Conservation (phyloP, 2,113 vertebrate genomes). For the Tonatia bakeri region DNA sequence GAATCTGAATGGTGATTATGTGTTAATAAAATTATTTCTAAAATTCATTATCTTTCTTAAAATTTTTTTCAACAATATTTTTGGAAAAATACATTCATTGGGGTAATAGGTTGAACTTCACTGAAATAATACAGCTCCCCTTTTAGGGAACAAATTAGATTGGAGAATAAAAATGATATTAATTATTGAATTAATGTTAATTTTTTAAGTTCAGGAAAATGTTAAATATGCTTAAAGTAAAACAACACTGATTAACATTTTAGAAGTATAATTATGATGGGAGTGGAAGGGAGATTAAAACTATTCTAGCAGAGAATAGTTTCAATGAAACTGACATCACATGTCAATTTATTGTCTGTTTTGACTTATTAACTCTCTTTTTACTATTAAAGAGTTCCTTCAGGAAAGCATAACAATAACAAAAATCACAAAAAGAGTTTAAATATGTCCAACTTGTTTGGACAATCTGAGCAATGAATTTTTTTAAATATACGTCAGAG, state of each 20-base stretch:
- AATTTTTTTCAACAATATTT: constrained; percentile 34
- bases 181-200: constrained; percentile 57
- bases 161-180: constrained; percentile 52
- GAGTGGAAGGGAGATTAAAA: constrained; percentile 51
- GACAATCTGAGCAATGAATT: constrained; percentile 29
- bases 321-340: constrained; percentile 69
- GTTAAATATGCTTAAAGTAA: constrained; percentile 46
- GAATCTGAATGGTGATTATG: constrained; percentile 71
- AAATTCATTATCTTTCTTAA: constrained; percentile 38
- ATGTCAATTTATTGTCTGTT: constrained; percentile 63
- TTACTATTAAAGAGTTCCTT: constrained; percentile 58
- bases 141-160: constrained; percentile 62
- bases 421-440: constrained; percentile 38
- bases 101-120: constrained; percentile 55
- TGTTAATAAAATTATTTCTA: constrained; percentile 63
- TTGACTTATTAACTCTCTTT: constrained; percentile 68
- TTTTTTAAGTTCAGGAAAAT: constrained; percentile 48
- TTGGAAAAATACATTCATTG: constrained; percentile 44
- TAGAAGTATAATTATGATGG: constrained; percentile 21
- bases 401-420: constrained; percentile 62
- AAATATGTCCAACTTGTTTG: constrained; percentile 22
- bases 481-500: neutral
- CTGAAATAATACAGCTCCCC: constrained; percentile 36
- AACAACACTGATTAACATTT: constrained; percentile 53
- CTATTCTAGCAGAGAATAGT: neutral